These are phyloP conservation scores for Phortica magna DNA, from an alignment of 2,888 invertebrate species.

Conservation along the genomic window DNA sequence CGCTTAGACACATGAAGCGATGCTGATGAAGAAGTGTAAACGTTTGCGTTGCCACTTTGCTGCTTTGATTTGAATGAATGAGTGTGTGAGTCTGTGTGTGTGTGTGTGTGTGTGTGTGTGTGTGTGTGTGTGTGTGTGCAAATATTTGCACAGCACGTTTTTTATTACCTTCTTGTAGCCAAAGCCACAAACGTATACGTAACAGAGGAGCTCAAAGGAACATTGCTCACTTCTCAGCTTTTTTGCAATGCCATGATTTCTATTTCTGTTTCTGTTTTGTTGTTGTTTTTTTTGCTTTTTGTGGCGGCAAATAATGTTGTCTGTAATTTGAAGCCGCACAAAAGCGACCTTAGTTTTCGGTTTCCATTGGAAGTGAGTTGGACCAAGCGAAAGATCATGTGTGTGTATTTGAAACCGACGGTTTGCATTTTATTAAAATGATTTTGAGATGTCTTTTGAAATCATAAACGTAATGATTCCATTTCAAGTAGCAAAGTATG, in stretches of 20 bases:
- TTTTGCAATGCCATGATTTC: too few species aligned
- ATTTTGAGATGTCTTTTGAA: too few species aligned
- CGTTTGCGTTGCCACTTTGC: background rate
- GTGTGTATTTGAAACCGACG: too few species aligned
- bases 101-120: too few species aligned
- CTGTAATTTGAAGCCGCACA: background rate
- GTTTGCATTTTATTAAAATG: too few species aligned
- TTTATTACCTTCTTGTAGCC: background rate
- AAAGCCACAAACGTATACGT: background rate
- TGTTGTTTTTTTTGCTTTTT: background rate
- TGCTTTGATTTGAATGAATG: too few species aligned
- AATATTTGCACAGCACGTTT: background rate
- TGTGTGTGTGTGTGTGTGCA: background rate
- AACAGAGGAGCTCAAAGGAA: background rate
- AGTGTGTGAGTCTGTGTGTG: too few species aligned
- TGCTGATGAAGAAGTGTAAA: background rate
- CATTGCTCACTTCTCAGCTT: background rate
- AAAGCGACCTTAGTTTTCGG: background rate
- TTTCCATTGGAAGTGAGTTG: background rate
- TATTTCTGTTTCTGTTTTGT: background rate
- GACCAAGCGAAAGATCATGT: too few species aligned
- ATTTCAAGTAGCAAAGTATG: too few species aligned
- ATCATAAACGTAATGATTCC: too few species aligned
- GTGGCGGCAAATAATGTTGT: background rate
- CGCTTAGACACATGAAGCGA: background rate